Evolutionary conservation across 2,113 vertebrate species (phyloP).

Genomic region (Tupaia chinensis): DNA sequence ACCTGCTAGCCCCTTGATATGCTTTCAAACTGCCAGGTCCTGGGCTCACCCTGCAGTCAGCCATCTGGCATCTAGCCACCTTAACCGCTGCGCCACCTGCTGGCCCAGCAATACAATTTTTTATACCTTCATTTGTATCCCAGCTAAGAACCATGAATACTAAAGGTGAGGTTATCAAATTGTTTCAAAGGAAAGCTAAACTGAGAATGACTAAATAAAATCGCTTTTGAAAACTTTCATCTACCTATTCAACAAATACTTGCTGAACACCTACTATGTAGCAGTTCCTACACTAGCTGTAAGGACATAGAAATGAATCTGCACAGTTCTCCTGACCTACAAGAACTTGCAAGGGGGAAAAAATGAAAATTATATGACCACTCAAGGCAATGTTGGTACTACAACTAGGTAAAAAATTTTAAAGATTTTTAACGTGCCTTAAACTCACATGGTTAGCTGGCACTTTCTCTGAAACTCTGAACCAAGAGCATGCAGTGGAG

Average conservation of each 20-base stretch:
- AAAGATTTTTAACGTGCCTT: neutral
- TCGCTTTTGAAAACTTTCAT: neutral
- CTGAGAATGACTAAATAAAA: neutral
- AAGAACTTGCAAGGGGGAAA: neutral
- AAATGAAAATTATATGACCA: neutral
- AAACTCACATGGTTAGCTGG: neutral
- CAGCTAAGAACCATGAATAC: neutral
- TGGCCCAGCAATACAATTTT: constrained; percentile 19
- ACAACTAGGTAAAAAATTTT: neutral
- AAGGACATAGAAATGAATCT: neutral
- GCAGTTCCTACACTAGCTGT: neutral
- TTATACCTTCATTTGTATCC: neutral
- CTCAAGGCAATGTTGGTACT: neutral
- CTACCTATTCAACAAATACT: neutral
- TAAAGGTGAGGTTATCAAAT: neutral
- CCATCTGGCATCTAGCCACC: no score
- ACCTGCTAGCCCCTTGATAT: no score
- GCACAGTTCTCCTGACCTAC: neutral
- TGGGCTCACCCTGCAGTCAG: no score
- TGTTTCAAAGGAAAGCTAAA: neutral
- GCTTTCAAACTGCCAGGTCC: no score
- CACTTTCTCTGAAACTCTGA: neutral
- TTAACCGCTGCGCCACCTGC: no score
- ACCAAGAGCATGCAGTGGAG: neutral
- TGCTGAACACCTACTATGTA: neutral